These are phyloP conservation scores for Stenchaetothrips biformis DNA, from an alignment of 2,888 invertebrate species.

Conservation along the genomic window DNA sequence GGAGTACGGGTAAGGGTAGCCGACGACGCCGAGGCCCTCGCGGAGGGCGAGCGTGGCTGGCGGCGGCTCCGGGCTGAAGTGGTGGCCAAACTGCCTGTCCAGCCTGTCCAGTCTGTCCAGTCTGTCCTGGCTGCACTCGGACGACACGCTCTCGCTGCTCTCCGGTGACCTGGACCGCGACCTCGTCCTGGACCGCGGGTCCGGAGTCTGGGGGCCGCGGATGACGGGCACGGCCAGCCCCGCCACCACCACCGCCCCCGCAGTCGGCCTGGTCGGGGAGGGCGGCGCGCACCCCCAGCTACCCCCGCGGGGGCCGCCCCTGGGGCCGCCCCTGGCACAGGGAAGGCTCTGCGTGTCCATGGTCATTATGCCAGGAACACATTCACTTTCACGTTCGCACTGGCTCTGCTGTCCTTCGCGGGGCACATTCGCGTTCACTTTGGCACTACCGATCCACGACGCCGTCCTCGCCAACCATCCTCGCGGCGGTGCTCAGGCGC, in stretches of 20 bases:
- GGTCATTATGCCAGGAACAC: neutral
- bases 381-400: too few species aligned
- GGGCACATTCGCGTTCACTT: too few species aligned
- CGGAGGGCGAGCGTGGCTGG: neutral
- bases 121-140: neutral
- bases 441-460: too few species aligned
- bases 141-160: neutral
- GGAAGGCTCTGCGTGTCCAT: neutral
- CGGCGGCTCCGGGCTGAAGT: neutral
- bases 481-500: neutral
- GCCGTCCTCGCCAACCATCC: neutral
- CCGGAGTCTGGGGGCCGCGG: neutral
- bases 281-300: neutral
- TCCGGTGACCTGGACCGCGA: neutral
- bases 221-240: neutral
- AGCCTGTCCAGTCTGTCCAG: too few species aligned
- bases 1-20: slow-evolving; percentile 5
- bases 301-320: neutral
- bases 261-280: too few species aligned
- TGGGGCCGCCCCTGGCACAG: neutral
- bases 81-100: neutral
- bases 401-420: too few species aligned
- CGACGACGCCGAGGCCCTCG: neutral
- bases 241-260: too few species aligned
- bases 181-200: neutral